A percentile compares a stretch with the other conserved stretches of the same genome.
phyloP scores from a whole-genome alignment of 2,888 invertebrate species.

The Cheilosia vernalis region DNA sequence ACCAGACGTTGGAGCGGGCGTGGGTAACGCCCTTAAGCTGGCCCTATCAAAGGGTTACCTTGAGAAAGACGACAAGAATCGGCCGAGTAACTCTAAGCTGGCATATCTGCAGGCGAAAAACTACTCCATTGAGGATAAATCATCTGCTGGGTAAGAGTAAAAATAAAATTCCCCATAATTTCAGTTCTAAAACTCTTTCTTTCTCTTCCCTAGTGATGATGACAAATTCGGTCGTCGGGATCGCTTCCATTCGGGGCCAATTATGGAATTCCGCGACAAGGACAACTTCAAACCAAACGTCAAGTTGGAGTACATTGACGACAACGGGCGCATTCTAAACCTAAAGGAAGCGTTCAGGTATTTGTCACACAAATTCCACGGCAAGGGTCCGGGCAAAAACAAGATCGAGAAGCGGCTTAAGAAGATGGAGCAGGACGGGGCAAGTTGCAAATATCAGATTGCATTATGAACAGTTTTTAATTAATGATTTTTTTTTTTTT shows the following conservation, averaged over 20 bases:
- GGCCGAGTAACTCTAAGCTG: slow-evolving; percentile 89
- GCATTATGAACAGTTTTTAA: background rate
- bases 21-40: slow-evolving; percentile 94
- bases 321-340: slow-evolving; percentile 95
- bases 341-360: slow-evolving; percentile 98
- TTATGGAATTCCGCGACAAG: slow-evolving; percentile 96
- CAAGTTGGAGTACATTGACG: slow-evolving; percentile 98
- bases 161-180: background rate
- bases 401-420: slow-evolving; percentile 98
- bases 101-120: slow-evolving; percentile 91
- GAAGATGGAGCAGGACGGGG: slow-evolving; percentile 96
- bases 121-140: slow-evolving; percentile 92
- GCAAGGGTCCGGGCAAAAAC: slow-evolving; percentile 99
- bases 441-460: slow-evolving; percentile 81
- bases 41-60: slow-evolving; percentile 97
- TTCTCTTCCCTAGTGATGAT: slow-evolving; percentile 86
- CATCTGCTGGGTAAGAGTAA: slow-evolving; percentile 86
- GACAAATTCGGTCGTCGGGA: slow-evolving; percentile 91
- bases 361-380: slow-evolving; percentile 99
- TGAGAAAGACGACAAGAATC: slow-evolving; percentile 90
- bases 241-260: slow-evolving; percentile 91
- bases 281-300: slow-evolving; percentile 95
- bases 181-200: slow-evolving; percentile 5
- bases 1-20: slow-evolving; percentile 95
- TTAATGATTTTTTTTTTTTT: background rate